These are phyloP conservation scores for Epinephelus cyanopodus DNA, from an alignment of 2,113 vertebrate species.

Conservation along the genomic window DNA sequence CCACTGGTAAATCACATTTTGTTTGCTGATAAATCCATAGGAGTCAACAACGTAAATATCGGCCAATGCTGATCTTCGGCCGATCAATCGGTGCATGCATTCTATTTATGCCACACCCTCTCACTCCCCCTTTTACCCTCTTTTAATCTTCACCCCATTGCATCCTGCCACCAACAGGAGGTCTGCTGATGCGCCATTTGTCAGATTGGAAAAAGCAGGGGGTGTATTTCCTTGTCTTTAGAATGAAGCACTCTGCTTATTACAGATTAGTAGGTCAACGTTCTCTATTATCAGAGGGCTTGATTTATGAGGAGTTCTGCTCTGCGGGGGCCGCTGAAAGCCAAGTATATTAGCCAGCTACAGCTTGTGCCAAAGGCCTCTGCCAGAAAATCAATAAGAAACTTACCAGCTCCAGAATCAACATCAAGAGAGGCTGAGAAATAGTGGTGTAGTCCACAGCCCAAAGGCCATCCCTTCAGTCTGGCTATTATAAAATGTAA, in stretches of 20 bases:
- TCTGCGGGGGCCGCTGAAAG: conserved; percentile 72
- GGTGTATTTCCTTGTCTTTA: conserved; percentile 51
- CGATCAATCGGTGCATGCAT: not conserved
- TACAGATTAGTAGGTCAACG: conserved; percentile 81
- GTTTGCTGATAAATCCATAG: too few relatives aligned
- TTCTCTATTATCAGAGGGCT: conserved; percentile 72
- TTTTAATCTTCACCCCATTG: not conserved
- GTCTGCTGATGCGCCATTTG: conserved; percentile 53
- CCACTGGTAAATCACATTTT: too few relatives aligned
- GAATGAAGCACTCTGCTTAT: conserved; percentile 75
- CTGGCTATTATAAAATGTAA: conserved; percentile 41
- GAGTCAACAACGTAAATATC: too few relatives aligned
- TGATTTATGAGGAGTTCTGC: conserved; percentile 74
- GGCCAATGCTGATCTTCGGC: too few relatives aligned
- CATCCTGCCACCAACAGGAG: conserved; percentile 20
- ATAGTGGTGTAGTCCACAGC: conserved; percentile 16
- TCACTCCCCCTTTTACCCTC: not conserved
- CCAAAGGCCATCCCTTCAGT: conserved; percentile 25
- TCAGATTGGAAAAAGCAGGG: conserved; percentile 42
- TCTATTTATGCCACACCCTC: conserved; percentile 17
- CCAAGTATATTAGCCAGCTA: conserved; percentile 77
- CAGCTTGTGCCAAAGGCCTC: conserved; percentile 73
- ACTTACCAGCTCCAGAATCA: conserved; percentile 55
- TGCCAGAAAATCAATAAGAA: conserved; percentile 83
- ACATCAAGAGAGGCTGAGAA: conserved; percentile 53